phyloP scores from a whole-genome alignment of 2,113 vertebrate species.

The Tachysurus fulvidraco region DNA sequence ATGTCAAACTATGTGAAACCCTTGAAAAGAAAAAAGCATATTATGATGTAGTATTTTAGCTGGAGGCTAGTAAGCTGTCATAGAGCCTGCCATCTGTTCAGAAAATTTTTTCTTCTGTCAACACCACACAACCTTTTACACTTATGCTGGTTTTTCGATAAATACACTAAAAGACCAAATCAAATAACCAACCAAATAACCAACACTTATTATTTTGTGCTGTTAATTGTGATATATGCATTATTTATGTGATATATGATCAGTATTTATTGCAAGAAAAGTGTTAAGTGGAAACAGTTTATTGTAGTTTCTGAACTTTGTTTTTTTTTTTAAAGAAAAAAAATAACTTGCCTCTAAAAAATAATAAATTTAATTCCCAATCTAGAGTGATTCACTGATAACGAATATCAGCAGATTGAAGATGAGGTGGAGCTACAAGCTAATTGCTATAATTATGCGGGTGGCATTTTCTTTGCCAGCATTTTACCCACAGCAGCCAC shows the following conservation, averaged over 20 bases:
- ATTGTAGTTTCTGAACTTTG: neutral
- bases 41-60: neutral
- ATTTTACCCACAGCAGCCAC: conserved; percentile 60
- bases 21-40: neutral
- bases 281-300: neutral
- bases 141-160: neutral
- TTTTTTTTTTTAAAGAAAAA: too few relatives aligned
- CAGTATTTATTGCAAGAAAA: neutral
- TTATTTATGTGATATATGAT: neutral
- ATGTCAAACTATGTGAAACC: neutral
- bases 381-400: conserved; percentile 32
- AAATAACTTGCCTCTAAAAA: too few relatives aligned
- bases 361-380: conserved; percentile 28
- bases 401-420: conserved; percentile 24
- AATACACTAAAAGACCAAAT: neutral
- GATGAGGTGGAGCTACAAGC: conserved; percentile 27
- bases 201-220: neutral
- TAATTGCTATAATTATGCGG: conserved; percentile 62
- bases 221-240: neutral
- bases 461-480: conserved; percentile 50
- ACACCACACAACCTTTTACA: neutral
- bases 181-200: too few relatives aligned
- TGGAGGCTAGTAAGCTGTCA: neutral
- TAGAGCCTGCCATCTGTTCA: neutral
- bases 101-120: neutral